These are phyloP conservation scores for Thunnus maccoyii DNA, from an alignment of 2,113 vertebrate genomes.

Conservation along the genomic window DNA sequence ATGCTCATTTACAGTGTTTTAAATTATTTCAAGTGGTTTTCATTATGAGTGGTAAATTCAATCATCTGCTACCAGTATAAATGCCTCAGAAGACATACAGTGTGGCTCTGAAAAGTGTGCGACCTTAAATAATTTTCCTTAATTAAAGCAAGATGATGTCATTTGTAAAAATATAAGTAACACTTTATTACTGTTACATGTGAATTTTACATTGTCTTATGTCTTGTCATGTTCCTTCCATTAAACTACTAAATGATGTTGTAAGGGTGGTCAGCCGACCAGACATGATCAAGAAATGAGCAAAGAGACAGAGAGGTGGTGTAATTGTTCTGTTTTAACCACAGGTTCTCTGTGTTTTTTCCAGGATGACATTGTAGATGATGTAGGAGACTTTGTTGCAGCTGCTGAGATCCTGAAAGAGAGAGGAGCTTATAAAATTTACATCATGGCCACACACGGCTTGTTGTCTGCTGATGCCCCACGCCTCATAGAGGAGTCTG, in stretches of 20 bases:
- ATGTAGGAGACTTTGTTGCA: slow-evolving; percentile 96
- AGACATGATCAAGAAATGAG: too few relatives aligned
- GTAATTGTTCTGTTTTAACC: too few relatives aligned
- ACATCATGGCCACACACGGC: slow-evolving; percentile 98
- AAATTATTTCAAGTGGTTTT: not conserved
- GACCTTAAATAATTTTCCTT: not conserved
- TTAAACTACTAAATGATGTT: not conserved
- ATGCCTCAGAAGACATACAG: not conserved
- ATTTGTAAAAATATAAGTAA: not conserved
- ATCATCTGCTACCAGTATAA: not conserved
- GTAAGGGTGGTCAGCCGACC: too few relatives aligned
- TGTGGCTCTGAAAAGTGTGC: not conserved
- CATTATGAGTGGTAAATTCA: not conserved
- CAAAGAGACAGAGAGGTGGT: too few relatives aligned
- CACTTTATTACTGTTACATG: not conserved
- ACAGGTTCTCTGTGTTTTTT: not conserved
- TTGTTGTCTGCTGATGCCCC: slow-evolving; percentile 96
- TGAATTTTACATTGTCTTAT: not conserved
- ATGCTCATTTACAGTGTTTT: not conserved
- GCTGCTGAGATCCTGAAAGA: slow-evolving; percentile 98
- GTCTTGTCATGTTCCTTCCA: not conserved
- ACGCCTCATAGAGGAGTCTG: slow-evolving; percentile 95
- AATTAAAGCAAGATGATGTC: too few relatives aligned
- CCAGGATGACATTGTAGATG: slow-evolving; percentile 98
- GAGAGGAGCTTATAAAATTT: slow-evolving; percentile 97